Evolutionary conservation across 2,888 invertebrate species (phyloP), one percentile per base, ranked within the genome.

Genomic region (Nasonia oneida): DNA sequence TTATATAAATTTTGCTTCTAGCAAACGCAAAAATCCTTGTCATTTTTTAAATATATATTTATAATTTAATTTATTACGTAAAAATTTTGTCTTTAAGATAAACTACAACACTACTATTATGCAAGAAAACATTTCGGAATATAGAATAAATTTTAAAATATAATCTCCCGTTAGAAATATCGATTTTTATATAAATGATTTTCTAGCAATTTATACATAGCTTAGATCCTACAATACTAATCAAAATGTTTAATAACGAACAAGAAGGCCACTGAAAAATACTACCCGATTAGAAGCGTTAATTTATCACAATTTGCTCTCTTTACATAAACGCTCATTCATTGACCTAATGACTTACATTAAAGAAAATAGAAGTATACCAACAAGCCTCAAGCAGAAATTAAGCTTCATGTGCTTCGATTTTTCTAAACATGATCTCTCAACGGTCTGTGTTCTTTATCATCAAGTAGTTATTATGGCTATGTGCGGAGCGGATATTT

Each of bases 231-330:
- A 80, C 6, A 70, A 74, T n/a, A 75, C 29, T 57, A 76, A 77
- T 81, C 23, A 18, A 77, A 81, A 81, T 73, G 23, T 70, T 76
- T 76, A 70, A 47, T 81, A 84, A 80, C 57, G 70, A 75, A 71
- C 75, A 70, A 79, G 76, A 85, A 85, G 82, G 82, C 82, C 78
- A 79, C 75, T 79, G 47, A 83, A 86, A 83, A 64, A 79, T 82
- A 83, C 74, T 74, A 78, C 37, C 29, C 18, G 6, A 81, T 77
- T 85, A 67, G 10, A 75, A 82, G 29, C 57, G n/a, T 77, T 53
- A 74, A 78, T 85, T 81, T 39, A 85, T 81, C 71, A 81, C 67
- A 71, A 74, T 81, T 78, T 78, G 64, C 75, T 42, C 73, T 50
- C 10, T 73, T 64, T 39, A 37, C 64, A 57, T 64, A 70, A 64